These are phyloP conservation scores for Anoura caudifer DNA, from an alignment of 2,113 vertebrate species.

Conservation along the genomic window DNA sequence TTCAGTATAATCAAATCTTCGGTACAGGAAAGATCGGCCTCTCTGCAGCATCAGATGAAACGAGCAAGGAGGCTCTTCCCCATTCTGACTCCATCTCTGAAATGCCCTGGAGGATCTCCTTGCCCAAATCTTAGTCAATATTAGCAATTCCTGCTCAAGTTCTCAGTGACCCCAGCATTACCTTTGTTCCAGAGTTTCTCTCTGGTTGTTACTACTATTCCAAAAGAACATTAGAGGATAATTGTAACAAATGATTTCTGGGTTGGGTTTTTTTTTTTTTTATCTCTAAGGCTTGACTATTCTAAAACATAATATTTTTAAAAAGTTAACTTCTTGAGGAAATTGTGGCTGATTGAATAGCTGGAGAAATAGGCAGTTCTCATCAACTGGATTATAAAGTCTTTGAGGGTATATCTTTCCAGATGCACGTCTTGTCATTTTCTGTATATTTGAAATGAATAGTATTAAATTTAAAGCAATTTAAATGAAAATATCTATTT, in stretches of 20 bases:
- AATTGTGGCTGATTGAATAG: not conserved
- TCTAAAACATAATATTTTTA: not conserved
- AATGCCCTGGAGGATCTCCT: not conserved
- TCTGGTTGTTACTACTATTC: not conserved
- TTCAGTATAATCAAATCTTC: not conserved
- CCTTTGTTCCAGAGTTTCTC: not conserved
- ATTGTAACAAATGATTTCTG: not conserved
- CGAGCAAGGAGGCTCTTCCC: not conserved
- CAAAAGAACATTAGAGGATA: not conserved
- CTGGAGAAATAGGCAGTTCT: not conserved
- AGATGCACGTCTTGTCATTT: not conserved
- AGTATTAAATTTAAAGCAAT: constrained; percentile 17
- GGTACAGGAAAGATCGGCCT: not conserved
- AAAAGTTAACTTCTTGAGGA: not conserved
- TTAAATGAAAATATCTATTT: not conserved
- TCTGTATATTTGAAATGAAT: constrained; percentile 3
- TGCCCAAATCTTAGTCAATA: not conserved
- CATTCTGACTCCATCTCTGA: not conserved
- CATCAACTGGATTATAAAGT: not conserved
- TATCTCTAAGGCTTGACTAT: not conserved
- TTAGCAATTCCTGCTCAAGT: not conserved
- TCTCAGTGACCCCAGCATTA: not conserved
- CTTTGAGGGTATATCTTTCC: not conserved
- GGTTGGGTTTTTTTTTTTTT: not conserved
- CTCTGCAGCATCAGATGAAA: not conserved